Evolutionary conservation across 2,113 vertebrate genomes (phyloP), one percentile per base, ranked within the genome.

Genomic region (Nothoprocta perdicaria): DNA sequence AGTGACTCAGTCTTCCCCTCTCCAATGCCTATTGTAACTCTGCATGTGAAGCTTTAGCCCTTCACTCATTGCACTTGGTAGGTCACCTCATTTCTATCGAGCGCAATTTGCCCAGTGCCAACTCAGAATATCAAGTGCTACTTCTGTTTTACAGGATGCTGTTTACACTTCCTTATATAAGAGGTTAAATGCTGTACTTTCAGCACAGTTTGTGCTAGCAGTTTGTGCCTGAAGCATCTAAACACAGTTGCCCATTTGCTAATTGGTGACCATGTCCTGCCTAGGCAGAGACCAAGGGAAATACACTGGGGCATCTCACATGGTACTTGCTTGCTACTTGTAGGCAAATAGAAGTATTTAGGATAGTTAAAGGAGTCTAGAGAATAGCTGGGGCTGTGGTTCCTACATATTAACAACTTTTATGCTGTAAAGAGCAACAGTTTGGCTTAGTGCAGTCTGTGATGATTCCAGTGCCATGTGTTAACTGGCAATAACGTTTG

Each of bases 281-380:
- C 4, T 68, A 41, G 76, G 41, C 43, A 43, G 57, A 71, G 86
- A 48, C 8, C 57, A 71, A 43, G n/a, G n/a, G 35, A 21, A 81
- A 76, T n/a, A 76, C 13, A 71, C 57, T 13, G 2, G 19, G 22
- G 12, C 16, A 62, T 78, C 45, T 78, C 35, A 58, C 31, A 58
- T 0, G 3, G 14, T 31, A 41, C 12, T 31, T 24, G 0, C 1
- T 24, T 31, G 5, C 63, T 65, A 77, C 0, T 0, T 1, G 19
- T 3, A 74, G 29, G 38, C 55, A 93, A 58, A 9, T 15, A 62
- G 7, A 78, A 87, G 14, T 63, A 14, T 9, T 77, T 16, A 0
- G 0, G 5, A 48, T 8, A 57, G 55, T 38, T 29, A 43, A 84
- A 80, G 15, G 2, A 69, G 50, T 27, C 31, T 43, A 57, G 33